phyloP scores from a whole-genome alignment of 1,140 invertebrate species.

The Drosophila saltans region DNA sequence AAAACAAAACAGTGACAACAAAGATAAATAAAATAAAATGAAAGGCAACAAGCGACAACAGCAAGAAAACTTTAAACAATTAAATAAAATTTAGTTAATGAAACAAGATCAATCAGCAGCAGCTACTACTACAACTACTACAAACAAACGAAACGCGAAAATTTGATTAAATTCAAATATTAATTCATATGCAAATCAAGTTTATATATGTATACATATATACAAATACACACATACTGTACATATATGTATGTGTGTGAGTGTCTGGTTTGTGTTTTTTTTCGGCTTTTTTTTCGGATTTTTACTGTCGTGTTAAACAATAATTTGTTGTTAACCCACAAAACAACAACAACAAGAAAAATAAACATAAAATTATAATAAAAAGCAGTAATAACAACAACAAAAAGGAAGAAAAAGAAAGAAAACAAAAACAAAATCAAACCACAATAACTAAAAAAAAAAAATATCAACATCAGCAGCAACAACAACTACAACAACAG shows the following conservation, averaged over 20 bases:
- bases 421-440: constrained; percentile 38
- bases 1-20: constrained; percentile 25
- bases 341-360: constrained; percentile 33
- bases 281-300: background rate
- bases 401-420: no score
- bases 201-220: constrained; percentile 24
- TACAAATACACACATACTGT: no score
- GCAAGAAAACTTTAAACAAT: constrained; percentile 59
- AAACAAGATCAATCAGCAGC: constrained; percentile 27
- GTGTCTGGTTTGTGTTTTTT: background rate
- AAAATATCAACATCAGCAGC: constrained; percentile 19
- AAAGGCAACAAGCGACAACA: constrained; percentile 55
- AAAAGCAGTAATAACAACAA: no score
- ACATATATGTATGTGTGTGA: background rate
- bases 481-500: constrained; percentile 23
- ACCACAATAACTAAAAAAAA: constrained; percentile 25
- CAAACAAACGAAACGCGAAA: constrained; percentile 1
- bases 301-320: constrained; percentile 36
- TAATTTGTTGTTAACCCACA: constrained; percentile 74
- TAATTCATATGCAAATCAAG: constrained; percentile 73
- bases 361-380: no score
- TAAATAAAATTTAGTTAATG: constrained; percentile 60
- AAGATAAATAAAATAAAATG: constrained; percentile 52
- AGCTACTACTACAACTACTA: constrained; percentile 28
- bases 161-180: constrained; percentile 44